Evolutionary conservation across 64 coral and sea anemone species (phyloP).

Genomic region (Montipora capricornis): DNA sequence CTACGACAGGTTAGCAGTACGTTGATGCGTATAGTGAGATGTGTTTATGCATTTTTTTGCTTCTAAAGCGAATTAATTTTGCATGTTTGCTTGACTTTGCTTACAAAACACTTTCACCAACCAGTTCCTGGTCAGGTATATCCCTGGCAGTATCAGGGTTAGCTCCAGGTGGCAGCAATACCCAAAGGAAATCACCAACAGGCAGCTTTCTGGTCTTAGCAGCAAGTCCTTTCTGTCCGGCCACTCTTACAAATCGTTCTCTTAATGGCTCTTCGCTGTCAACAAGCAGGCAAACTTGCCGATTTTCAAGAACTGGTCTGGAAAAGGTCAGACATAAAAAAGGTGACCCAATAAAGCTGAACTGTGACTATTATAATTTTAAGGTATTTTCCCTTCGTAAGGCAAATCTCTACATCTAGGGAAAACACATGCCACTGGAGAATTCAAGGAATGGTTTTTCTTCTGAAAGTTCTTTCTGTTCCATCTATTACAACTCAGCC

Average conservation of each 20-base stretch:
- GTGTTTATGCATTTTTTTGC: too few relatives aligned
- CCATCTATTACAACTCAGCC: too few relatives aligned
- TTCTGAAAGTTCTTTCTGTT: too few relatives aligned
- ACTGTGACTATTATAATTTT: not conserved
- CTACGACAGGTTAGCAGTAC: too few relatives aligned
- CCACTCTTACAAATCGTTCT: conserved; percentile 61
- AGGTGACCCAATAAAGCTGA: not conserved
- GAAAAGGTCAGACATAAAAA: not conserved
- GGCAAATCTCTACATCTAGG: too few relatives aligned
- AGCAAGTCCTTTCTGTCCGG: conserved; percentile 44
- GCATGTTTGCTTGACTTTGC: not conserved
- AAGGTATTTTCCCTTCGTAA: too few relatives aligned
- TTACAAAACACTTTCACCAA: not conserved
- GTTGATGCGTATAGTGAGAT: too few relatives aligned
- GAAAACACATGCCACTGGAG: too few relatives aligned
- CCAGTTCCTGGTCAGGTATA: conserved; percentile 64
- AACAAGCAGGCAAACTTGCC: conserved; percentile 63
- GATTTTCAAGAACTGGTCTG: conserved; percentile 18
- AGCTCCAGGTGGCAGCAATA: conserved; percentile 48
- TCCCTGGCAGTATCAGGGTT: conserved; percentile 39
- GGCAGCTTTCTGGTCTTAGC: conserved; percentile 49
- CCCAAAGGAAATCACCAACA: conserved; percentile 56
- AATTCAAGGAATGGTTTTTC: too few relatives aligned
- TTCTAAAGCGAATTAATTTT: not conserved
- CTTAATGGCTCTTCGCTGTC: conserved; percentile 61